Evolutionary conservation across 2,113 vertebrate species (phyloP), one percentile per base, ranked within the genome.

Genomic region (pig (Sus scrofa)): DNA sequence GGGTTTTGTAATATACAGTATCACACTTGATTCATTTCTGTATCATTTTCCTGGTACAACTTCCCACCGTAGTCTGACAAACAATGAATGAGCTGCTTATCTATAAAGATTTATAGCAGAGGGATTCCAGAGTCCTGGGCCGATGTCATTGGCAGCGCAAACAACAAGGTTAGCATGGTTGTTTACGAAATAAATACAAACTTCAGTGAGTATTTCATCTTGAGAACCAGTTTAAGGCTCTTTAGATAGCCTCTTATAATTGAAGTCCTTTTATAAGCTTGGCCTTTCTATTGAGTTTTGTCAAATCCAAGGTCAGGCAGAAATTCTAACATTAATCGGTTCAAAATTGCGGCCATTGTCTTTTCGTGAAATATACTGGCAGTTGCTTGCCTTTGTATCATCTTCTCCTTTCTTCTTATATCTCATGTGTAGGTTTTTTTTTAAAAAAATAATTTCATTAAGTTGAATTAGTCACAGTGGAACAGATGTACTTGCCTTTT

Each of bases 111-210:
- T 98, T 98, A 99, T 98, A 95, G 98, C 96, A 94, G 87, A 89
- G 97, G 97, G 97, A 98, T 98, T 98, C 97, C 97, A 67, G 95
- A 98, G 97, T 98, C 98, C 98, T 97, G 94, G 97, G 98, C 98
- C 97, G 98, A 98, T 99, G 98, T 98, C 97, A 98, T 98, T 98
- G 98, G 91, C 98, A 98, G 98, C 98, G 98, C 97, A 98, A 98
- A 98, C 98, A 98, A 97, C 98, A 98, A 98, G 98, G 98, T 98
- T 98, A 98, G 99, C 98, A 97, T 98, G 98, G 98, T 97, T 98
- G 98, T 78, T 86, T 98, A 98, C 52, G 94, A 98, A 98, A 98
- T 98, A 99, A 99, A 98, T 98, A 98, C 96, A 98, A 99, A 98
- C 98, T 98, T 98, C 97, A 97, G 98, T 98, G 98, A 98, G 97